These are phyloP conservation scores for Aleiodes testaceus DNA, from an alignment of 2,888 invertebrate species.

Conservation along the genomic window DNA sequence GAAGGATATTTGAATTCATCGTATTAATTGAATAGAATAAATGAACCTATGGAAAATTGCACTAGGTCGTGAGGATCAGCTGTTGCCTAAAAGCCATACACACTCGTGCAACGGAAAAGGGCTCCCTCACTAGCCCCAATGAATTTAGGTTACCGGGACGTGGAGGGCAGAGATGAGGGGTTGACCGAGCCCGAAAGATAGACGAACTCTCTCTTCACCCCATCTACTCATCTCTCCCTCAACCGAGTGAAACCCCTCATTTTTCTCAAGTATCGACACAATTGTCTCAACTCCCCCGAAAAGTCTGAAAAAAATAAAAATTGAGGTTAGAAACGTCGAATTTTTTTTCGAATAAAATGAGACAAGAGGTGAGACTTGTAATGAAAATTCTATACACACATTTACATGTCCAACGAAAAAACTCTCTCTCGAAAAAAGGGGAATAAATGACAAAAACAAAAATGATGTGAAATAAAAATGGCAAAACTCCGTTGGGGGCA, in stretches of 20 bases:
- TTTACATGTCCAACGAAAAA: background rate
- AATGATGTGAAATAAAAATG: slow-evolving; percentile 15
- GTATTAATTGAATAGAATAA: background rate
- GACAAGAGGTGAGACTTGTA: too few species aligned
- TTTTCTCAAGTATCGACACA: slow-evolving; percentile 4
- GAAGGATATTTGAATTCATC: too few species aligned
- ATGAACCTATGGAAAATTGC: background rate
- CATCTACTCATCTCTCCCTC: slow-evolving; percentile 51
- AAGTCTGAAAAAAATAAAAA: background rate
- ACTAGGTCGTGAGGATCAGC: slow-evolving; percentile 50
- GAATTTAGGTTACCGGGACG: slow-evolving; percentile 71
- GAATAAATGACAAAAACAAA: background rate
- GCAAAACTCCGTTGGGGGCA: background rate
- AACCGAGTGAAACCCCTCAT: slow-evolving; percentile 45
- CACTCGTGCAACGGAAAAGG: slow-evolving; percentile 51
- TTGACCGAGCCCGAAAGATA: slow-evolving; percentile 63
- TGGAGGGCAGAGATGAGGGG: slow-evolving; percentile 68
- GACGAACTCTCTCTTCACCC: slow-evolving; percentile 43
- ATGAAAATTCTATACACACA: background rate
- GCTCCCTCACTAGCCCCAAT: slow-evolving; percentile 56
- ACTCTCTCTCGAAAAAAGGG: background rate
- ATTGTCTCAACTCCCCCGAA: slow-evolving; percentile 32
- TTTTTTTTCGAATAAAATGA: too few species aligned
- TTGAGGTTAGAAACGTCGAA: too few species aligned
- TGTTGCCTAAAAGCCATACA: slow-evolving; percentile 38